Percentiles rank a stretch among this genome's conserved stretches.
Conservation (phyloP, 2,797 vertebrate genomes). For the Chromis chromis region DNA sequence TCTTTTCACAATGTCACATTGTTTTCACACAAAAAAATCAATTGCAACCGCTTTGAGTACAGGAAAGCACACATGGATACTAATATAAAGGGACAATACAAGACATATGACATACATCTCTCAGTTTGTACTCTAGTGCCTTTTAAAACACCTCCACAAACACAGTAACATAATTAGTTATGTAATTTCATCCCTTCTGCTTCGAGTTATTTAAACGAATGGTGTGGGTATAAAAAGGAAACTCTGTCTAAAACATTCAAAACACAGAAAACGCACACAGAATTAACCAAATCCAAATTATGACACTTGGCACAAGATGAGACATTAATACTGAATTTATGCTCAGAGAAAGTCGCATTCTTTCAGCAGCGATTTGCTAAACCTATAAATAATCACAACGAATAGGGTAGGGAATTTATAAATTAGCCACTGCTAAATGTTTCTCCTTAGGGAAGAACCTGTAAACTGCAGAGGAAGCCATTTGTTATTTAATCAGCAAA, state of each 20-base stretch:
- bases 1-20: constrained; percentile 1
- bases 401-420: not conserved
- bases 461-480: constrained; percentile 9
- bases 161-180: constrained; percentile 1
- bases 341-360: not conserved
- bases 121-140: not conserved
- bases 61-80: not conserved
- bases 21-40: constrained; percentile 11
- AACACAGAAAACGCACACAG: not conserved
- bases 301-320: not conserved
- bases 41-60: constrained; percentile 1
- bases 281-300: not conserved
- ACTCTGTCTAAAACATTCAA: not conserved
- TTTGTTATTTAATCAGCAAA: constrained; percentile 1
- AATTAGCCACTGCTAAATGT: not conserved
- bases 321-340: not conserved
- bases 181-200: not conserved
- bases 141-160: constrained; percentile 2
- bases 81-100: not conserved
- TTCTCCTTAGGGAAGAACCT: constrained; percentile 1
- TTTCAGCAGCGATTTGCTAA: constrained; percentile 2
- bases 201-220: constrained; percentile 3
- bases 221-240: not conserved
- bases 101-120: not conserved
- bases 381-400: constrained; percentile 28